Conservation (phyloP, 53 echinoderm and acorn worm species). For the Echinarachnius parma region DNA sequence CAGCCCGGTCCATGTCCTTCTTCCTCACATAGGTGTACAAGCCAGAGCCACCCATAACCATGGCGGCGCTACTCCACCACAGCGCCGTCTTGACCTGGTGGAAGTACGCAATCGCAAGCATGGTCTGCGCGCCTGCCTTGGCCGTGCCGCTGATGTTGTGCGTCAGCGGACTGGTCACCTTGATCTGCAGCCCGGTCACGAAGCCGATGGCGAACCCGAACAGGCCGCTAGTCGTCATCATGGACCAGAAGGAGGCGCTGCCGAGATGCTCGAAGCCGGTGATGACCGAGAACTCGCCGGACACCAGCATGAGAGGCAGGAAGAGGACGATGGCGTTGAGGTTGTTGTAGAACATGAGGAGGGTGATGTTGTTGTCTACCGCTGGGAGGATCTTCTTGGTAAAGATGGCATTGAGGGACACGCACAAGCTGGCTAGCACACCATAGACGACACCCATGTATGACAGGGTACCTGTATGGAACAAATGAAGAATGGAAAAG, state of each 20-base stretch:
- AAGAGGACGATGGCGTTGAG: slow-evolving; percentile 85
- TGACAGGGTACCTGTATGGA: slow-evolving; percentile 68
- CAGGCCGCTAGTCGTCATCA: slow-evolving; percentile 78
- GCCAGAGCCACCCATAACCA: slow-evolving; percentile 79
- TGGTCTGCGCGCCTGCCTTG: slow-evolving; percentile 95
- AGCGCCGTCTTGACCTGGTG: slow-evolving; percentile 77
- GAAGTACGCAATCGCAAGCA: slow-evolving; percentile 78
- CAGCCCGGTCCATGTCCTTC: slow-evolving; percentile 75
- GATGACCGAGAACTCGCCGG: slow-evolving; percentile 57
- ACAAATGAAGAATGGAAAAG: not conserved
- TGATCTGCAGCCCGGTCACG: slow-evolving; percentile 88
- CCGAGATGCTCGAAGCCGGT: slow-evolving; percentile 53
- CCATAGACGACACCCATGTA: slow-evolving; percentile 84
- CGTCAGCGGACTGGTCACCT: slow-evolving; percentile 95
- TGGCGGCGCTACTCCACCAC: slow-evolving; percentile 83
- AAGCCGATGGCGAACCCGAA: slow-evolving; percentile 89
- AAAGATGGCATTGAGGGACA: slow-evolving; percentile 83
- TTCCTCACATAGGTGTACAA: slow-evolving; percentile 73
- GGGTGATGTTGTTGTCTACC: slow-evolving; percentile 80
- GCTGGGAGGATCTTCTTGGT: slow-evolving; percentile 85
- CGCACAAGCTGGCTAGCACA: slow-evolving; percentile 84
- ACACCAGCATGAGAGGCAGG: slow-evolving; percentile 71
- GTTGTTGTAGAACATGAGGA: slow-evolving; percentile 97
- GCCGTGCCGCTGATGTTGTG: slow-evolving; percentile 99
- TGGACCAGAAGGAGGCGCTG: slow-evolving; percentile 61